Percentiles rank a stretch among this genome's conserved stretches.
phyloP scores from a whole-genome alignment of 2,888 invertebrate species.

The Drosophila aldrichi region DNA sequence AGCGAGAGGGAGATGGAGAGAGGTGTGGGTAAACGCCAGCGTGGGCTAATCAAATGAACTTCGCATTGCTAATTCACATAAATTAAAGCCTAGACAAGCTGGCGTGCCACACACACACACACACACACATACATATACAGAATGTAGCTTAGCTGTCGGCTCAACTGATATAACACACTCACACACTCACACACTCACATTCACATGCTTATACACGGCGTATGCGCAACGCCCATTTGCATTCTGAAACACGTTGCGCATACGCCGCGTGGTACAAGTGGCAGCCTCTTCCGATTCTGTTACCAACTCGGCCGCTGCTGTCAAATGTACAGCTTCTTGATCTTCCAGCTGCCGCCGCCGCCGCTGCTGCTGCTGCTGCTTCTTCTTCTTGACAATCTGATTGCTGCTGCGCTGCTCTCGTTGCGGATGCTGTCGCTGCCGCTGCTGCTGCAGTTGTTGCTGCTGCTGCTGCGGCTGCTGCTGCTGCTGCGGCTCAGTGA shows the following conservation, averaged over 20 bases:
- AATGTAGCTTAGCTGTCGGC: constrained; percentile 28
- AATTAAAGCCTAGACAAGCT: constrained; percentile 71
- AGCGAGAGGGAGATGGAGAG: constrained; percentile 5
- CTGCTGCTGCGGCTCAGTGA: constrained; percentile 51
- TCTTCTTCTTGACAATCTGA: constrained; percentile 19
- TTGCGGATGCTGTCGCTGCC: constrained; percentile 49
- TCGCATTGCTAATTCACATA: constrained; percentile 81
- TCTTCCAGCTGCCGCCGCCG: constrained; percentile 20
- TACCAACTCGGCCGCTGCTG: constrained; percentile 32
- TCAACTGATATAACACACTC: constrained; percentile 16
- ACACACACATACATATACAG: constrained; percentile 14
- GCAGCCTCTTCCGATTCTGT: constrained; percentile 67
- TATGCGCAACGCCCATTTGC: constrained; percentile 84
- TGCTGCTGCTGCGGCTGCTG: constrained; percentile 7
- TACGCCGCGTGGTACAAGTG: constrained; percentile 67
- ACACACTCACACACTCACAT: constrained; percentile 10
- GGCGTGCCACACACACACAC: constrained; percentile 42
- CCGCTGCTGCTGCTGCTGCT: constrained; percentile 25
- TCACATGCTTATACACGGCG: constrained; percentile 43
- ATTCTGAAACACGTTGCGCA: constrained; percentile 81
- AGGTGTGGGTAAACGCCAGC: constrained; percentile 21
- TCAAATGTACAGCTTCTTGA: constrained; percentile 33
- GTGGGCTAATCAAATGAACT: constrained; percentile 75
- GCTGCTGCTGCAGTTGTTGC: constrained; percentile 17
- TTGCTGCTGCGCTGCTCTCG: constrained; percentile 54